These are phyloP conservation scores for Erinaceus europaeus DNA, from an alignment of 2,113 vertebrate species.

Conservation along the genomic window DNA sequence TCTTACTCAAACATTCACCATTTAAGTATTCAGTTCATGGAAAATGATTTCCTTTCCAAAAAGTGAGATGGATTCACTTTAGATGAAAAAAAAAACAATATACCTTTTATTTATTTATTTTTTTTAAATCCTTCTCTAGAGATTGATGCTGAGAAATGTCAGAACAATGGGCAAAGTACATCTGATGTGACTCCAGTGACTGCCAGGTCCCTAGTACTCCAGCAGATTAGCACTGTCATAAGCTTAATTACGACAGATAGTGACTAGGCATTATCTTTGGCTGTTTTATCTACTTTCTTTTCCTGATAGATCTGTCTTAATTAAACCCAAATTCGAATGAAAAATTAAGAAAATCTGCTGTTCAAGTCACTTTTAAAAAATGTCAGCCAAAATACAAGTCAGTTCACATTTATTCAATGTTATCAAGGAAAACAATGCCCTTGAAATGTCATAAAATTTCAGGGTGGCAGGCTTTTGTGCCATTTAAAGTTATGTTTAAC, in stretches of 20 bases:
- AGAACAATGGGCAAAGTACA: background rate
- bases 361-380: background rate
- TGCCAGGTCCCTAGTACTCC: background rate
- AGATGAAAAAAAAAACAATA: constrained; percentile 4
- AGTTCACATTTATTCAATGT: constrained; percentile 28
- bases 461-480: background rate
- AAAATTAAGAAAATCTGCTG: constrained; percentile 16
- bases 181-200: background rate
- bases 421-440: constrained; percentile 13
- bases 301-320: constrained; percentile 38
- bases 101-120: no score
- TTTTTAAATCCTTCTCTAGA: background rate
- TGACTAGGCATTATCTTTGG: constrained; percentile 10
- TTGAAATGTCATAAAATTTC: constrained; percentile 10
- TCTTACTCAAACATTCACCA: background rate
- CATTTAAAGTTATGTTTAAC: background rate
- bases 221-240: background rate
- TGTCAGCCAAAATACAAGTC: constrained; percentile 6
- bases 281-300: constrained; percentile 33
- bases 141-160: background rate
- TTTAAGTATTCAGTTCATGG: background rate
- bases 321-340: constrained; percentile 31
- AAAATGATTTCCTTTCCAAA: background rate
- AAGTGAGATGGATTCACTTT: background rate
- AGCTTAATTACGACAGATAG: background rate